Base-by-base conservation (phyloP, 1,140 invertebrate genomes). In the Andrena cerasifolii region DNA sequence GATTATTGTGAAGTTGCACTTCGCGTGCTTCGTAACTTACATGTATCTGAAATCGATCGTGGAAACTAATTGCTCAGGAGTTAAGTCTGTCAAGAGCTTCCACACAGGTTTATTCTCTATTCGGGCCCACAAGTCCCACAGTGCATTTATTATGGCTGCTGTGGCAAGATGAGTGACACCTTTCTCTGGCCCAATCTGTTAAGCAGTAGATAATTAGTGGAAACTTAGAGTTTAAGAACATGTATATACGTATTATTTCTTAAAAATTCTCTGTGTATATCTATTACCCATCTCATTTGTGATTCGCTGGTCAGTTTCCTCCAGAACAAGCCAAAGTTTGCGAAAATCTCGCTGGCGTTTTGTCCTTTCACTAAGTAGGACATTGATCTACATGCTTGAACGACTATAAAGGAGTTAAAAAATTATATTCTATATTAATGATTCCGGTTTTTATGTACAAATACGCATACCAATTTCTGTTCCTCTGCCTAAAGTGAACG, bases 51-150 rank as follows among this genome's bases (percentile, higher is more conserved):
- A 98, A 91, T 99, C 98, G 75, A 99, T 97, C 5, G 95, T 95
- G 0, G 96, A 96, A 5, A 98, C 95, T 14, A 99, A 90, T 89
- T 95, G 87, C 89, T 98, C 96, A 0, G 98, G 97, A 75, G 95
- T 94, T 93, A 98, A 94, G 86, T 98, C 97, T 1, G 93, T 94
- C 0, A 98, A 91, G 0, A 98, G 92, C 89, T 96, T 96, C 97
- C 97, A 98, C 0, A 99, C 86, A 1, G 98, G 97, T 93, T 98
- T 98, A 3, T 94, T 93, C 88, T 97, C 95, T 1, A 96, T 93
- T 87, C 96, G 95, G 2, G 95, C 97, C 97, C 97, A 98, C 31
- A 98, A 91, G 91, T 99, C 98, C 98, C 98, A 99, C 2, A 98
- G 88, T 8, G 97, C 96, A 92, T 98, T 99, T 1, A 98, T 89